Conservation (phyloP, 1,140 invertebrate species). For the Pissodes strobi region DNA sequence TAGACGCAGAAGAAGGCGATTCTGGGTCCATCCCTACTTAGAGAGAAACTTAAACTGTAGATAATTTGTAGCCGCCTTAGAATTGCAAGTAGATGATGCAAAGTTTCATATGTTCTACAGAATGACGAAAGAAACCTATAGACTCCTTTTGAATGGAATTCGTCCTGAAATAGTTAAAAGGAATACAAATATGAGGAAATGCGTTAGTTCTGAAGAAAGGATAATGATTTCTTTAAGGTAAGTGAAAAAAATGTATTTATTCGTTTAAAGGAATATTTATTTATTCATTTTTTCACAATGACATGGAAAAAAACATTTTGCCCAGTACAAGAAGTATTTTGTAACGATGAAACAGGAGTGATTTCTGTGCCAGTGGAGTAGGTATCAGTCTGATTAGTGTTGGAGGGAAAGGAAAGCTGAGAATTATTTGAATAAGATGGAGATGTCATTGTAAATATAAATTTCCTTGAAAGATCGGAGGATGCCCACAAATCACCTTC, state of each 20-base stretch:
- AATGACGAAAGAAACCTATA: constrained; percentile 11
- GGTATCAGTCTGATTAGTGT: neutral
- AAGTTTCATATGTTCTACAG: constrained; percentile 21
- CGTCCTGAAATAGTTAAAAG: constrained; percentile 15
- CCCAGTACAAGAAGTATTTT: constrained; percentile 3
- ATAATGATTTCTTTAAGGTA: constrained; percentile 2
- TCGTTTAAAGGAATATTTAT: too few relatives aligned
- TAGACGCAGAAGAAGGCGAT: constrained; percentile 6
- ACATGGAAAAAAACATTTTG: neutral
- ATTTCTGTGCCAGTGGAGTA: constrained; percentile 1
- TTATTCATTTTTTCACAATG: neutral
- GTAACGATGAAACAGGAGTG: neutral
- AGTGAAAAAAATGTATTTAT: constrained; percentile 11
- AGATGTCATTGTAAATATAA: neutral
- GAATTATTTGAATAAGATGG: neutral
- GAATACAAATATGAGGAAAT: constrained; percentile 10
- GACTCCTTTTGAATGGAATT: constrained; percentile 10
- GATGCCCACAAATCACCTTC: constrained; percentile 1
- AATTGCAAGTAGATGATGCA: constrained; percentile 6
- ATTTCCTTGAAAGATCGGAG: neutral
- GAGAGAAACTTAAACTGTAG: constrained; percentile 11
- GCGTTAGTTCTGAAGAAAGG: constrained; percentile 14
- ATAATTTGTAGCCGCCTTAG: constrained; percentile 7
- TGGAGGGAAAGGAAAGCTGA: constrained; percentile 7
- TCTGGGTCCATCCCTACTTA: neutral